phyloP scores from a whole-genome alignment of 37 sponge, comb jelly and placozoan species.

The Cliona cf. orientalis region DNA sequence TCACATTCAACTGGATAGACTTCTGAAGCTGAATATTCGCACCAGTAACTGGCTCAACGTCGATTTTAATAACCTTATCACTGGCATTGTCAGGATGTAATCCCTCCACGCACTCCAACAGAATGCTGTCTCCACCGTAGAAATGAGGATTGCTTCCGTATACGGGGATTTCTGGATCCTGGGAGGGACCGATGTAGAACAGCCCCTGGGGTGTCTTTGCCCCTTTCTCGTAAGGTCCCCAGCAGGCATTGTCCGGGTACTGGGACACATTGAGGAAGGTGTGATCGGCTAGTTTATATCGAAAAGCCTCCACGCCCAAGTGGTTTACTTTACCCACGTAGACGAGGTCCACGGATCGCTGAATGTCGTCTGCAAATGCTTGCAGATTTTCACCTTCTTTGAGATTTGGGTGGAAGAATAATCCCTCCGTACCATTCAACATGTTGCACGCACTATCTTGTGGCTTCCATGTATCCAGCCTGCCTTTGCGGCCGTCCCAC shows the following conservation, averaged over 20 bases:
- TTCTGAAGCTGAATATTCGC: constrained; percentile 47
- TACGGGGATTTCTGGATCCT: constrained; percentile 62
- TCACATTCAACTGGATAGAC: constrained; percentile 67
- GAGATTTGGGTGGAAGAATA: constrained; percentile 80
- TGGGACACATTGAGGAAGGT: constrained; percentile 54
- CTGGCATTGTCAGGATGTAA: constrained; percentile 42
- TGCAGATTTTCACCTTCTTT: constrained; percentile 58
- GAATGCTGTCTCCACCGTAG: constrained; percentile 71
- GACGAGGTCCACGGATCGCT: constrained; percentile 68
- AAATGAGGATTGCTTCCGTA: constrained; percentile 87
- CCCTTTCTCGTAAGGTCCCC: too few relatives aligned
- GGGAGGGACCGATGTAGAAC: constrained; percentile 65
- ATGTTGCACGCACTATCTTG: constrained; percentile 55
- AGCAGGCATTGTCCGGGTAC: constrained; percentile 60
- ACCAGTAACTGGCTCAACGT: constrained; percentile 79
- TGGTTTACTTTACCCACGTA: constrained; percentile 31
- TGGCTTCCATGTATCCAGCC: constrained; percentile 7
- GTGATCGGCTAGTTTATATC: constrained; percentile 36
- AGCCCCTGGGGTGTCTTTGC: constrained; percentile 73
- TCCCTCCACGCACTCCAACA: constrained; percentile 48
- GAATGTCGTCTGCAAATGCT: constrained; percentile 74
- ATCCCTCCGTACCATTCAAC: constrained; percentile 86
- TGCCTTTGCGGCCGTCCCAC: constrained; percentile 59
- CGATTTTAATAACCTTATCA: constrained; percentile 59
- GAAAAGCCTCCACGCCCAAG: constrained; percentile 59